Evolutionary conservation across 2,113 vertebrate genomes (phyloP).

Genomic region (Furnarius figulus): DNA sequence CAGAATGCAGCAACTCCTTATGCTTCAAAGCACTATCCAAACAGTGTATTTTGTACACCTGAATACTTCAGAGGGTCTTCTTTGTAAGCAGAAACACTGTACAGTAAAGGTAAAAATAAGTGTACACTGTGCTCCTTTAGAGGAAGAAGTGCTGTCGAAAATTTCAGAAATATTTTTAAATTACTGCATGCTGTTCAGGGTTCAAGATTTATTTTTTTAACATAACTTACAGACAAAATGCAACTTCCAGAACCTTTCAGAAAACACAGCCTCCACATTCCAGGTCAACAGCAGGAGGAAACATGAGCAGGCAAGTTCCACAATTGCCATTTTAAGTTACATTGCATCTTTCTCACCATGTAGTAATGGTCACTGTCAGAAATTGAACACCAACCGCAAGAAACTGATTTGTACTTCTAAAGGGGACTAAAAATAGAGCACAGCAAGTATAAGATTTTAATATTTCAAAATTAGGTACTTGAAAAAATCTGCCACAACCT

Average conservation of each 20-base stretch:
- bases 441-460: not conserved
- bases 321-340: not conserved
- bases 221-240: not conserved
- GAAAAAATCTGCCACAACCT: not conserved
- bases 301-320: not conserved
- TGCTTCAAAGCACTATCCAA: not conserved
- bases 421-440: not conserved
- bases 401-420: not conserved
- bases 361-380: not conserved
- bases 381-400: not conserved
- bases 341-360: not conserved
- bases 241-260: not conserved
- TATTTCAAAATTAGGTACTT: not conserved
- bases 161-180: not conserved
- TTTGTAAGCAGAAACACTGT: not conserved
- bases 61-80: not conserved
- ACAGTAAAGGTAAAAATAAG: not conserved
- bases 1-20: constrained; percentile 1
- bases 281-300: not conserved
- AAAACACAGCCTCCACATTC: not conserved
- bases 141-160: not conserved
- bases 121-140: not conserved
- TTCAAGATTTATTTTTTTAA: not conserved
- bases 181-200: not conserved
- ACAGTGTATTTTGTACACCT: not conserved